Evolutionary conservation across 1,140 invertebrate species (phyloP).

Genomic region (Eufriesea mexicana): DNA sequence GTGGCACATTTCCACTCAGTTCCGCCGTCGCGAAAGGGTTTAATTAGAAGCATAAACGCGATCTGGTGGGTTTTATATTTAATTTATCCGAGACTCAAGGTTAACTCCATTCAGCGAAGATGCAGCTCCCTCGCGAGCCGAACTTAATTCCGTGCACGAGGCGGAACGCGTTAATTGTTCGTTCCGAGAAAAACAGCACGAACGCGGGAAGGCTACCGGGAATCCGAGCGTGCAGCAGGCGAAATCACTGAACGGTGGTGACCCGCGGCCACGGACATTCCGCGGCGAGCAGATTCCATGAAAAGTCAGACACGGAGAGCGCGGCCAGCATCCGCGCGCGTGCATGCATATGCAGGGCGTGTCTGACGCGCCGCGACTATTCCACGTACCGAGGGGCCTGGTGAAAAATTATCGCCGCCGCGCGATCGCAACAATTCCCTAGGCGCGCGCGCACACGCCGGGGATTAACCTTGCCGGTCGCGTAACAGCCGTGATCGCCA

Average conservation of each 20-base stretch:
- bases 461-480: constrained; percentile 43
- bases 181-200: background rate
- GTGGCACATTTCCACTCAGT: too few relatives aligned
- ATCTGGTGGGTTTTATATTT: too few relatives aligned
- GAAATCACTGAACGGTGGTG: constrained; percentile 48
- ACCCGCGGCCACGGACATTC: constrained; percentile 35
- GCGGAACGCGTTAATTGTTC: background rate
- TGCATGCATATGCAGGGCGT: constrained; percentile 46
- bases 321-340: constrained; percentile 22
- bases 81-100: too few relatives aligned
- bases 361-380: constrained; percentile 27
- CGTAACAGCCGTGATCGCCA: background rate
- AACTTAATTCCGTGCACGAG: background rate
- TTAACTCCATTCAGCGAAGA: background rate
- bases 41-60: too few relatives aligned
- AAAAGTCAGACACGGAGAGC: constrained; percentile 20
- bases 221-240: constrained; percentile 25
- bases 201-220: background rate
- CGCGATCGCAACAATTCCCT: constrained; percentile 27
- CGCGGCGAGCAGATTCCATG: constrained; percentile 37
- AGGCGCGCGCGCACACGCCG: too few relatives aligned
- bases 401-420: constrained; percentile 28
- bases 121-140: too few relatives aligned
- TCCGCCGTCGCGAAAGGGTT: too few relatives aligned
- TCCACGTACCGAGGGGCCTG: constrained; percentile 28